Percentiles rank a stretch among this genome's conserved stretches.
phyloP scores from a whole-genome alignment of 2,797 vertebrate species.

The Simalia tracyae region DNA sequence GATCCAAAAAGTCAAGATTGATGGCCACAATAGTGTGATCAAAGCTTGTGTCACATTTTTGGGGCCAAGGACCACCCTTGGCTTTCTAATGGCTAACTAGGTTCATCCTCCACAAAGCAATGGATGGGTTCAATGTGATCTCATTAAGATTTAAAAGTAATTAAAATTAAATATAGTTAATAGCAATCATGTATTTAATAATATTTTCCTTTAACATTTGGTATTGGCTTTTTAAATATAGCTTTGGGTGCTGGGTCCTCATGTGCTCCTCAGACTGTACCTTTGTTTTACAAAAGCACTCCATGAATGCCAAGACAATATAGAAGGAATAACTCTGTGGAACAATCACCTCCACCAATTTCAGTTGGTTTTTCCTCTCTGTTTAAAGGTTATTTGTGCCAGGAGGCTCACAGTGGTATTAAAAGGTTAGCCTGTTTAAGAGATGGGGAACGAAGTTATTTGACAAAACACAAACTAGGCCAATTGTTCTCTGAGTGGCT shows the following conservation, averaged over 20 bases:
- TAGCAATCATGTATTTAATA: neutral
- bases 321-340: neutral
- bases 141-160: neutral
- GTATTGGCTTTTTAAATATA: neutral
- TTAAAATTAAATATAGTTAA: neutral
- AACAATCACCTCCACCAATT: neutral
- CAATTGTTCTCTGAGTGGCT: too few species aligned
- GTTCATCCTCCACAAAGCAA: neutral
- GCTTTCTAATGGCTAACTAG: neutral
- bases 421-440: too few species aligned
- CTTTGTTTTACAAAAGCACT: neutral
- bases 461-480: too few species aligned
- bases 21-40: neutral
- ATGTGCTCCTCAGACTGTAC: neutral
- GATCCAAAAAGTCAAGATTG: neutral
- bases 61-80: neutral
- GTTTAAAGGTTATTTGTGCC: too few species aligned
- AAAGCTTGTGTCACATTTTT: neutral
- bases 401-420: too few species aligned
- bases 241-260: neutral
- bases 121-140: neutral
- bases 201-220: neutral
- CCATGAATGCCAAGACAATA: neutral
- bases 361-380: neutral
- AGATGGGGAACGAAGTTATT: too few species aligned